phyloP scores from a whole-genome alignment of 2,113 vertebrate species.

The Talpa occidentalis region DNA sequence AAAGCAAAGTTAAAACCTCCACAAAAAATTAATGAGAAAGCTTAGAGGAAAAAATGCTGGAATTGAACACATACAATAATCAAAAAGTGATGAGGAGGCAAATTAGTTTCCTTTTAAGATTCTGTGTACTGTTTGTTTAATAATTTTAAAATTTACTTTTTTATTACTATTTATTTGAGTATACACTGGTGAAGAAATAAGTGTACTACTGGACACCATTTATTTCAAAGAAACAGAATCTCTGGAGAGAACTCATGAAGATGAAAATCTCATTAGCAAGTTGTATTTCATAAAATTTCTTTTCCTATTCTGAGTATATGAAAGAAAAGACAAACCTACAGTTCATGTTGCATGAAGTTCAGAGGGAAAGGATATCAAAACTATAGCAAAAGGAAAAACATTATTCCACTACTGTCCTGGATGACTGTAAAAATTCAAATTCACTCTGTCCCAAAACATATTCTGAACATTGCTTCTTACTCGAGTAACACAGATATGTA shows the following conservation, averaged over 20 bases:
- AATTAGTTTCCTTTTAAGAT: slow-evolving; percentile 37
- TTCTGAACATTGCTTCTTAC: neutral
- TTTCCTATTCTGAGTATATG: neutral
- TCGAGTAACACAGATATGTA: neutral
- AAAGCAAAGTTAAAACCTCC: neutral
- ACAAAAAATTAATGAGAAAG: slow-evolving; percentile 21
- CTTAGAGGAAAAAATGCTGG: neutral
- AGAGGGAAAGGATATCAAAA: neutral
- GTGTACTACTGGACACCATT: neutral
- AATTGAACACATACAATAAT: neutral
- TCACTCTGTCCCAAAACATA: neutral
- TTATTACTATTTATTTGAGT: neutral
- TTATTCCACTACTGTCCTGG: neutral
- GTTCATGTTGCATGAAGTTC: neutral
- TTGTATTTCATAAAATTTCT: neutral
- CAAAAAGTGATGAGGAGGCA: neutral
- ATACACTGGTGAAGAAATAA: neutral
- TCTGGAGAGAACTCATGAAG: neutral
- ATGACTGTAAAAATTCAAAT: neutral
- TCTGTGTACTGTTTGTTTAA: neutral
- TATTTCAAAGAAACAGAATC: slow-evolving; percentile 27
- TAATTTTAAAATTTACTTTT: neutral
- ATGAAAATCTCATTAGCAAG: slow-evolving; percentile 45
- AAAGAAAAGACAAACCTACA: neutral
- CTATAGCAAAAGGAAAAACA: neutral